Evolutionary conservation across 2,113 vertebrate genomes (phyloP).

Genomic region (Phoxinus phoxinus): DNA sequence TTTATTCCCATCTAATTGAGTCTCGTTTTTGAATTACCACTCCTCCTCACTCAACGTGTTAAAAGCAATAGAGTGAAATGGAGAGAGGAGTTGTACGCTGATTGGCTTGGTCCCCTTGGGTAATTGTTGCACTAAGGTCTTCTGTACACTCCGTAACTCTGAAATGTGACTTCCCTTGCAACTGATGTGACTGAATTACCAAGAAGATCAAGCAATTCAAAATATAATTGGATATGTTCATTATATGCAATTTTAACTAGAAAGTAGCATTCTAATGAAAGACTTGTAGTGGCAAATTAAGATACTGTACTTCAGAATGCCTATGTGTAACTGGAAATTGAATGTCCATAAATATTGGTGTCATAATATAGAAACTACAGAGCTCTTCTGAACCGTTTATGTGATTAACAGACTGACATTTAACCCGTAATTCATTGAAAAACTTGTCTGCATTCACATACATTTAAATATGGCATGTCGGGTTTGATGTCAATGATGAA

Average conservation of each 20-base stretch:
- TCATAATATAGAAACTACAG: background rate
- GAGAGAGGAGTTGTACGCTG: conserved; percentile 9
- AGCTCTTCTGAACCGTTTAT: background rate
- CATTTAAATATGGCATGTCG: background rate
- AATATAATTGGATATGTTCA: background rate
- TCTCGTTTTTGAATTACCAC: conserved; percentile 58
- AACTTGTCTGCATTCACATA: background rate
- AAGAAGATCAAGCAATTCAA: background rate
- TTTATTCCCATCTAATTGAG: conserved; percentile 65
- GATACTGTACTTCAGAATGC: background rate
- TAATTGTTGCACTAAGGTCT: background rate
- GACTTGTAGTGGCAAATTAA: background rate
- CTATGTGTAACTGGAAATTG: background rate
- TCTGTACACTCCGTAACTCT: background rate
- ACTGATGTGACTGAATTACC: conserved; percentile 2
- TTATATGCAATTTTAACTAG: background rate
- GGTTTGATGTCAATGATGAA: background rate
- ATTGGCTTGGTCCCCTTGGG: conserved; percentile 24
- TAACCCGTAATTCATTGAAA: background rate
- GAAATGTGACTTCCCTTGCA: conserved; percentile 1
- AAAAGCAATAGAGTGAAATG: conserved; percentile 21
- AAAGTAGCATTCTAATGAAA: background rate
- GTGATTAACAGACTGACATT: background rate
- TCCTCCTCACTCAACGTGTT: conserved; percentile 15
- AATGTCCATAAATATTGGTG: background rate